Evolutionary conservation across 2,888 invertebrate genomes (phyloP), one percentile per base, ranked within the genome.

Genomic region (Drosophila nigricruria): DNA sequence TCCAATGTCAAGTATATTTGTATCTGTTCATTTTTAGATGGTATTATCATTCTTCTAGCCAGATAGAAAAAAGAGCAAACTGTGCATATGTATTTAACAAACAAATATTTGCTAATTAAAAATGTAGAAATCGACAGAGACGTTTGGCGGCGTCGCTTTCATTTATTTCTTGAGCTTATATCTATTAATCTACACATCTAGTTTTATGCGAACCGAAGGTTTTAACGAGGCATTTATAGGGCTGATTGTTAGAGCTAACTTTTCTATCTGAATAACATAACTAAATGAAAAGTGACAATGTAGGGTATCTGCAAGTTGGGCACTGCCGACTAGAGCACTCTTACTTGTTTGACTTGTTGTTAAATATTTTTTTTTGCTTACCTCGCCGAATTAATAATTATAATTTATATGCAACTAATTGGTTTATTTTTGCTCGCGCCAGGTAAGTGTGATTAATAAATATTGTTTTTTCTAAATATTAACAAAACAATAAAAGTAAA

Each of bases 91-190:
- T 43, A 67, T 67, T 77, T 74, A 56, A 68, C 49, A 58, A 38
- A 66, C 78, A 78, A 78, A 78, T 78, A 71, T 75, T 74, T 60
- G 68, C 69, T 78, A 78, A 78, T 78, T 78, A 78, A 74, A 54
- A 71, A 42, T 58, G 53, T 68, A 49, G 58, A 67, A 67, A 65
- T 53, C 61, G 74, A 53, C 38, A 30, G 20, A 43, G 36, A 53
- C 67, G 70, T 56, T 50, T 73, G 78, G 70, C 68, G 78, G 74
- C 71, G 43, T 16, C 47, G 40, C 77, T 78, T 78, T 68, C 54
- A 75, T 69, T 74, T 60, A 52, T 50, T 34, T 56, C n/a, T 50
- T 38, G 18, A 34, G 40, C 27, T 23, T 18, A 34, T 27, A 27
- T 30, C 49, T 30, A 2, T 9, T 27, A 42, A 60, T 20, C 20